These are phyloP conservation scores for Brachionichthys hirsutus DNA, from an alignment of 2,113 vertebrate species.

Conservation along the genomic window DNA sequence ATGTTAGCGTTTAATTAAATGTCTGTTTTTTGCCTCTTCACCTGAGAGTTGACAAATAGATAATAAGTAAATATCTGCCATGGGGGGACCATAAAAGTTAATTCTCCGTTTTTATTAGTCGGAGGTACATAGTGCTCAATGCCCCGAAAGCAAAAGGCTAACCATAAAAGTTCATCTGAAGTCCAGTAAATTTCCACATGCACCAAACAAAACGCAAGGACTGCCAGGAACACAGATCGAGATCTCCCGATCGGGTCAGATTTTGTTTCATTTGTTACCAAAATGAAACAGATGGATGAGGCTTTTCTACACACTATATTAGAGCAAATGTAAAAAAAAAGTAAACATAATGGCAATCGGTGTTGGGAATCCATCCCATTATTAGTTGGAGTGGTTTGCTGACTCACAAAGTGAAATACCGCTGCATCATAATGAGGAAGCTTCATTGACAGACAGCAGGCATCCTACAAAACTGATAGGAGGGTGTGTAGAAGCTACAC, in stretches of 20 bases:
- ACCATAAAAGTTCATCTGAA: constrained; percentile 84
- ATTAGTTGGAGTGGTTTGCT: constrained; percentile 43
- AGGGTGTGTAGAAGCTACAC: constrained; percentile 35
- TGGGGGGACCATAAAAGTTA: constrained; percentile 79
- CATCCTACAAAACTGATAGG: constrained; percentile 10
- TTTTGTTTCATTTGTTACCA: constrained; percentile 32
- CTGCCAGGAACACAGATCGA: constrained; percentile 66
- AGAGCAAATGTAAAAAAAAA: constrained; percentile 2
- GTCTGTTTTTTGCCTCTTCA: constrained; percentile 70
- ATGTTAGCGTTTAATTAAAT: constrained; percentile 68
- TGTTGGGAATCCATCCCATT: constrained; percentile 56
- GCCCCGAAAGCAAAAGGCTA: constrained; percentile 76
- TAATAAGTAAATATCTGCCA: constrained; percentile 77
- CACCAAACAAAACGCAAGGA: constrained; percentile 65
- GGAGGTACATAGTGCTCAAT: constrained; percentile 79
- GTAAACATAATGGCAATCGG: constrained; percentile 4
- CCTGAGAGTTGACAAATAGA: constrained; percentile 76
- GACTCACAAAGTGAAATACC: constrained; percentile 47
- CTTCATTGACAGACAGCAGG: constrained; percentile 27
- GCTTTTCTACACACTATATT: not conserved
- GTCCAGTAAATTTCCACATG: constrained; percentile 84
- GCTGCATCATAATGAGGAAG: constrained; percentile 41
- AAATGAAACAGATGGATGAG: constrained; percentile 18
- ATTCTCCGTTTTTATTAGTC: constrained; percentile 83
- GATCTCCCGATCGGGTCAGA: constrained; percentile 19